Evolutionary conservation across 2,888 invertebrate species (phyloP), one percentile per base, ranked within the genome.

Genomic region (Agrochola lychnidis): DNA sequence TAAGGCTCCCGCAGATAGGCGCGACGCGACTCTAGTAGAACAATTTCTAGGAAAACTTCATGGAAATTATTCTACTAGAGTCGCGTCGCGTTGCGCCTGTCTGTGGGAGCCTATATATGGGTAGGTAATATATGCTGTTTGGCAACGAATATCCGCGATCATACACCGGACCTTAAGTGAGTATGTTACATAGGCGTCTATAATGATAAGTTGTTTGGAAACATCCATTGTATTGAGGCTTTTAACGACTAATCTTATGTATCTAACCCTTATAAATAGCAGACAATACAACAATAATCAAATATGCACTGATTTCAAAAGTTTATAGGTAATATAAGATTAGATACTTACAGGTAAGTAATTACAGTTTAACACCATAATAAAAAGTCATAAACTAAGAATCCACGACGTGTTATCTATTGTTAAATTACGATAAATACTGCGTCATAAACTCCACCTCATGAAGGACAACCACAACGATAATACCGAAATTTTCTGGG

Each of bases 221-320:
- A 19, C 5, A 45, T 66, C 25, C 19, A 45, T 66, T 42, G 25
- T 63, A 63, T 22, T 63, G 2, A 63, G 40, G 2, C 16, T 4
- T 30, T 30, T 63, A 64, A n/a, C n/a, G 1, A 3, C n/a, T 42
- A 19, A 12, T 22, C 68, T 12, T 19, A 45, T 9, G 19, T 68
- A 69, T 19, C 5, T 14, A 2, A 25, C 4, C 4, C 6, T 2
- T 25, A 4, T 36, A 68, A 9, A n/a, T 48, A 19, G 19, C 69
- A 48, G 10, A 53, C 5, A 57, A 72, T 57, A 71, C 22, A 30
- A n/a, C 36, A 16, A 25, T 22, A 45, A 76, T 64, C 14, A 76
- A 61, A 80, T 25, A 59, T 19, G 16, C 61, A 62, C 40, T 62
- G 81, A 79, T 79, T 81, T 74, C 30, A 56, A 80, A 61, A 14